Percentiles rank a stretch among this genome's conserved stretches.
Evolutionary conservation across 1,140 invertebrate species (phyloP).

Genomic region (Polyergus mexicanus): DNA sequence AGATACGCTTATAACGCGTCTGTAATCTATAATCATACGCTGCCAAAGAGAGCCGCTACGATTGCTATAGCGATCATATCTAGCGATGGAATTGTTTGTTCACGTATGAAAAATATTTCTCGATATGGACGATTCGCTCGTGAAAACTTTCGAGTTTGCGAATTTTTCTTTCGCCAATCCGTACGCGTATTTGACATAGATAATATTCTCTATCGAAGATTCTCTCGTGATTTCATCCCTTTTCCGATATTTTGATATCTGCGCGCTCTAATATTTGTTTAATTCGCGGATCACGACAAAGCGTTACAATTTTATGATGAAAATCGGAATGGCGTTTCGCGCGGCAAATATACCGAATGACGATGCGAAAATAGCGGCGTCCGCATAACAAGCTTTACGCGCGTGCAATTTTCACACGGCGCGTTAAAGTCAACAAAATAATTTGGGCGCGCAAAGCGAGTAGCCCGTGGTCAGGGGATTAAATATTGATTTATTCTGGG

Average conservation of each 20-base stretch:
- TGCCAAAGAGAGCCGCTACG: background rate
- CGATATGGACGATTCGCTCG: conserved; percentile 9
- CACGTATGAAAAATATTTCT: conserved; percentile 41
- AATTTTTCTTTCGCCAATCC: background rate
- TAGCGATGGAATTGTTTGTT: conserved; percentile 15
- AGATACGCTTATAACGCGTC: conserved; percentile 7
- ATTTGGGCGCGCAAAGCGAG: conserved; percentile 47
- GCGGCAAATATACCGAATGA: conserved; percentile 55
- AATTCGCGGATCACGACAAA: conserved; percentile 39
- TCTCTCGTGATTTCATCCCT: conserved; percentile 26
- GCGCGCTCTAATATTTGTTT: conserved; percentile 37
- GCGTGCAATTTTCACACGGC: conserved; percentile 52
- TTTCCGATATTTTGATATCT: conserved; percentile 53
- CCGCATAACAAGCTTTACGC: conserved; percentile 46
- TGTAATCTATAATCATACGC: conserved; percentile 26
- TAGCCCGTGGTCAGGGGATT: conserved; percentile 36
- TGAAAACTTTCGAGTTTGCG: conserved; percentile 16
- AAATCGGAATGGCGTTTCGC: conserved; percentile 40
- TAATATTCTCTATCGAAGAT: background rate
- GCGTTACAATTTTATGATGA: conserved; percentile 29
- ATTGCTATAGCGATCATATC: background rate
- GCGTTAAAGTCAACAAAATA: conserved; percentile 61
- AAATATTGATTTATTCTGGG: conserved; percentile 60
- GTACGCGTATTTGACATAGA: conserved; percentile 21
- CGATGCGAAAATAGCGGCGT: conserved; percentile 54